Evolutionary conservation across 2,888 invertebrate species (phyloP).

Genomic region (Ennomos quercinarius): DNA sequence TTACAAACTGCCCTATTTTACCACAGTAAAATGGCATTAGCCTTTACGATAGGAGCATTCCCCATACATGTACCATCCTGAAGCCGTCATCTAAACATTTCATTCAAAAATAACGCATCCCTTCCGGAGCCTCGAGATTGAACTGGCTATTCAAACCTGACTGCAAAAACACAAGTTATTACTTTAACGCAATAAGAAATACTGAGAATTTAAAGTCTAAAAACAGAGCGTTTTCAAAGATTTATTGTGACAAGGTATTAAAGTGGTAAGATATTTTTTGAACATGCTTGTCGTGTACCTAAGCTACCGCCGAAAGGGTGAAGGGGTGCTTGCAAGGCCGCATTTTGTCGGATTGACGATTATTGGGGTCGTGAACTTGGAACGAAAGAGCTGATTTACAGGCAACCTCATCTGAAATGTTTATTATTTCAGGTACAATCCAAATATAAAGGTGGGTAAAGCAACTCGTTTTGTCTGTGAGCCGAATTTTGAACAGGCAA

Average conservation of each 20-base stretch:
- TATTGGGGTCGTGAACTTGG: slow-evolving; percentile 63
- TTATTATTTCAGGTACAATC: slow-evolving; percentile 46
- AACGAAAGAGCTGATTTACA: slow-evolving; percentile 55
- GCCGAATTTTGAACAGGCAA: background rate
- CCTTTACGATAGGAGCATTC: slow-evolving; percentile 13
- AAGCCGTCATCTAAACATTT: slow-evolving; percentile 52
- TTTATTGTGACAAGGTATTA: slow-evolving; percentile 16
- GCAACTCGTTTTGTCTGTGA: slow-evolving; percentile 4
- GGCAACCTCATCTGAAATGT: slow-evolving; percentile 46
- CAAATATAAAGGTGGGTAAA: slow-evolving; percentile 5
- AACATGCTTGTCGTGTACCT: slow-evolving; percentile 18
- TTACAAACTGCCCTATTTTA: slow-evolving; percentile 9
- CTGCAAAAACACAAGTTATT: slow-evolving; percentile 13
- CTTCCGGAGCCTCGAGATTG: slow-evolving; percentile 60
- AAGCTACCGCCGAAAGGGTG: slow-evolving; percentile 55
- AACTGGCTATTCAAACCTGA: slow-evolving; percentile 55
- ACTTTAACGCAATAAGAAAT: slow-evolving; percentile 7
- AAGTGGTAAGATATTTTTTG: slow-evolving; percentile 13
- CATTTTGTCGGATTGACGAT: slow-evolving; percentile 63
- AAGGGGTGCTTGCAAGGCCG: slow-evolving; percentile 65
- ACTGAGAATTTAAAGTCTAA: background rate
- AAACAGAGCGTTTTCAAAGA: background rate
- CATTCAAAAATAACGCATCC: slow-evolving; percentile 66
- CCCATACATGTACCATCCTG: slow-evolving; percentile 17
- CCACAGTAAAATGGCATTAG: slow-evolving; percentile 18